Percentiles rank a stretch among this genome's conserved stretches.
phyloP scores from a whole-genome alignment of 1,140 invertebrate species.

The Drosophila trapezifrons region DNA sequence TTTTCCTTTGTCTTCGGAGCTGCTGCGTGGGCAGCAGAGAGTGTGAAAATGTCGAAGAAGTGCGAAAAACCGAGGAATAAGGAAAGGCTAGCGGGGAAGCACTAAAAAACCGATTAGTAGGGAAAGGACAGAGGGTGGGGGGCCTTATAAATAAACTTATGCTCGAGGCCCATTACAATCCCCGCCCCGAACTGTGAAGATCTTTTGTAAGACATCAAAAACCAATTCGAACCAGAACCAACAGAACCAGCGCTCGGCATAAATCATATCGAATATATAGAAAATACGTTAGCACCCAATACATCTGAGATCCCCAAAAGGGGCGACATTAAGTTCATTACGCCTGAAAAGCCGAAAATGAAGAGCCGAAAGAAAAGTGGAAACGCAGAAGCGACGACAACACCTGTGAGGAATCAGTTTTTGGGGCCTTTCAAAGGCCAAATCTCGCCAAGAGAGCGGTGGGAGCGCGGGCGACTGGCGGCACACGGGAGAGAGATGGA shows the following conservation, averaged over 20 bases:
- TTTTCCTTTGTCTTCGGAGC: constrained; percentile 25
- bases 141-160: constrained; percentile 18
- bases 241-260: constrained; percentile 50
- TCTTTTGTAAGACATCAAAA: constrained; percentile 61
- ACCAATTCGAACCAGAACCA: constrained; percentile 69
- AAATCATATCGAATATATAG: constrained; percentile 68
- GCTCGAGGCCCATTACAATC: constrained; percentile 31
- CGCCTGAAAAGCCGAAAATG: constrained; percentile 51
- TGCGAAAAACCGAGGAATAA: constrained; percentile 29
- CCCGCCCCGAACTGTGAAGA: constrained; percentile 26
- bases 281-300: constrained; percentile 40
- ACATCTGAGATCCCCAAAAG: constrained; percentile 46
- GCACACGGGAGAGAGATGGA: not conserved
- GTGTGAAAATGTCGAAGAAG: constrained; percentile 45
- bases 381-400: constrained; percentile 33
- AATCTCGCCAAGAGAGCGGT: not conserved
- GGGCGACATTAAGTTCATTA: constrained; percentile 75
- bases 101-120: constrained; percentile 24
- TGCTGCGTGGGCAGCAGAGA: constrained; percentile 19
- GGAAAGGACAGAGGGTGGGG: not conserved
- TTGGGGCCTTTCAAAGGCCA: constrained; percentile 38
- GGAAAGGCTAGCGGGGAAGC: not conserved
- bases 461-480: not conserved
- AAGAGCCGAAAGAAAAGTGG: constrained; percentile 23
- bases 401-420: constrained; percentile 50